Percentiles rank a stretch among this genome's conserved stretches.
Conservation (phyloP, 2,113 vertebrate genomes). For the Psittacula cyanocephala region DNA sequence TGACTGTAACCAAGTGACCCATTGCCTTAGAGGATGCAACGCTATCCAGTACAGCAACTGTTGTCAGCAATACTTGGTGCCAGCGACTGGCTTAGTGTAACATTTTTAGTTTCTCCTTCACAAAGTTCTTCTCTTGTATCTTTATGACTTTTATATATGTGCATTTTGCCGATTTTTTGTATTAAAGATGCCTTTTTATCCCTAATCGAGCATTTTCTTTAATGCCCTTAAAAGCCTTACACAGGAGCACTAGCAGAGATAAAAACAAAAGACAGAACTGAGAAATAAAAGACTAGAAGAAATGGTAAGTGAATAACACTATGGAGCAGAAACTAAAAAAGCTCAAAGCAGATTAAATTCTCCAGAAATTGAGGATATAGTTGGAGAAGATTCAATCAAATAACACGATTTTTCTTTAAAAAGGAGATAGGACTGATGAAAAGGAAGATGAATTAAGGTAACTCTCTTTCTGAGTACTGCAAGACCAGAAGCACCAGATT, state of each 20-base stretch:
- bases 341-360: neutral
- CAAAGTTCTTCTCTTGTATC: neutral
- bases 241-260: neutral
- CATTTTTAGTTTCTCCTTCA: neutral
- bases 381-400: neutral
- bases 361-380: neutral
- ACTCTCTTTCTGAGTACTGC: neutral
- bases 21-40: neutral
- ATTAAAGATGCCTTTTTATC: neutral
- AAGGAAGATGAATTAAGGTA: conserved; percentile 28
- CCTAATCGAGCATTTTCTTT: neutral
- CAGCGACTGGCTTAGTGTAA: neutral
- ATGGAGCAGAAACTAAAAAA: neutral
- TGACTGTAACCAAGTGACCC: neutral
- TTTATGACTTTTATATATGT: neutral
- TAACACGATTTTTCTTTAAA: neutral
- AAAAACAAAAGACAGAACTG: neutral
- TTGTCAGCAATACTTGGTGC: neutral
- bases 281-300: neutral
- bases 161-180: neutral
- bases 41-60: neutral
- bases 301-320: neutral
- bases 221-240: neutral
- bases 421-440: neutral
- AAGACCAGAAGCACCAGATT: conserved; percentile 22